Base-by-base conservation (phyloP, 2,113 vertebrate species). In the Dasyprocta punctata region DNA sequence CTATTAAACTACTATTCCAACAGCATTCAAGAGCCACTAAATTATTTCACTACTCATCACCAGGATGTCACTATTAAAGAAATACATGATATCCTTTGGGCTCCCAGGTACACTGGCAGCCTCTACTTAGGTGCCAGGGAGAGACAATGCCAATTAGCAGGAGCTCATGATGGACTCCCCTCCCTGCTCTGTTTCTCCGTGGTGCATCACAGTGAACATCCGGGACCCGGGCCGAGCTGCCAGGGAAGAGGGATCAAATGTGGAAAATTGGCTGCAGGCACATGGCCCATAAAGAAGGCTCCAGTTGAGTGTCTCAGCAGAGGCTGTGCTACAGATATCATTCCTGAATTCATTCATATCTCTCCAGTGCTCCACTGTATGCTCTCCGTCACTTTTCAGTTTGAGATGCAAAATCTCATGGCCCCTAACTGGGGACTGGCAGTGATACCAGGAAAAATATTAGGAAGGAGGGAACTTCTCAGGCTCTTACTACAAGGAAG, bases 321-420 rank as follows among this genome's bases (percentile, higher is more conserved):
- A 86, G 10, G 4, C 8, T 3, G 0, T 41, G 3, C 10, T 44
- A 1, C 14, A 54, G 67, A 41, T 26, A 12, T 19, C 90, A 2
- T 60, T 86, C 75, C 86, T 56, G 56, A 81, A 86, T 28, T 56
- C 52, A 33, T 12, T 4, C 0, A 0, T 5, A 30, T 69, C 81
- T 82, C 38, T 20, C 56, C 24, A 52, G 2, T 19, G 16, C 33
- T 28, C 65, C 30, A 3, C 56, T 82, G 65, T 63, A 89, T 22
- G 80, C 30, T 75, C 77, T 56, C 91, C 60, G 61, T 77, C 63
- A 49, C 36, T 36, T 92, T 87, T 80, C 69, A 80, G 82, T 81
- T 30, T 69, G 54, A n/a, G 52, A 28, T n/a, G 11, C 28, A 20
- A 83, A 61, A 56, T 4, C 52, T 84, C 75, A 41, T 24, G n/a